Evolutionary conservation across 2,888 invertebrate species (phyloP).

Genomic region (Steromphala cineraria): DNA sequence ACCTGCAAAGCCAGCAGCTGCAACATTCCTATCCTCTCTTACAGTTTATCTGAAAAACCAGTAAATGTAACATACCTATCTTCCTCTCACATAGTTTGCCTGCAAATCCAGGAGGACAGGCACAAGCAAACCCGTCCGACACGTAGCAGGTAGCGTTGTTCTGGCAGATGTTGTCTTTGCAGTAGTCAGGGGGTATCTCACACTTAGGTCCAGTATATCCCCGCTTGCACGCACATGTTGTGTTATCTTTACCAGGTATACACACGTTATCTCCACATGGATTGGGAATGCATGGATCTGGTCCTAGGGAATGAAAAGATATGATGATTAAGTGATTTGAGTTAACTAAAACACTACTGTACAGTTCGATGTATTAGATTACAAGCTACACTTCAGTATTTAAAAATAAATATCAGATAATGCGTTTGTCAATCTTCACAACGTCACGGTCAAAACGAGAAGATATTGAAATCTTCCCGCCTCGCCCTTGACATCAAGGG

Average conservation of each 20-base stretch:
- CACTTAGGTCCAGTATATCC: neutral
- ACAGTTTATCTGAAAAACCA: no score
- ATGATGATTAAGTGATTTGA: no score
- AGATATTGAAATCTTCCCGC: no score
- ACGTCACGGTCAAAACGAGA: no score
- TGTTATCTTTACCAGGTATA: neutral
- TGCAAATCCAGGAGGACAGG: neutral
- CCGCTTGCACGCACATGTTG: neutral
- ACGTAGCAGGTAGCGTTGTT: neutral
- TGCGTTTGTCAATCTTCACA: no score
- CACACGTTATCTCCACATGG: neutral
- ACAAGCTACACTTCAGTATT: no score
- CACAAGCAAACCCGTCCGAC: neutral
- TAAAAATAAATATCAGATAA: no score
- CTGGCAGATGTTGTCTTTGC: neutral
- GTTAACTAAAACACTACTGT: no score
- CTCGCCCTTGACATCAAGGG: no score
- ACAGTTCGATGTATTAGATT: no score
- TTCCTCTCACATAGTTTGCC: neutral
- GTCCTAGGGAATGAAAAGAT: neutral
- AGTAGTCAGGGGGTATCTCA: neutral
- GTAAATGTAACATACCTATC: neutral
- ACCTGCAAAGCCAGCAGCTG: no score
- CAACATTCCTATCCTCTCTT: no score
- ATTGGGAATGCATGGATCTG: neutral